These are phyloP conservation scores for Drosophila kanekoi DNA, from an alignment of 2,888 invertebrate species.

Conservation along the genomic window DNA sequence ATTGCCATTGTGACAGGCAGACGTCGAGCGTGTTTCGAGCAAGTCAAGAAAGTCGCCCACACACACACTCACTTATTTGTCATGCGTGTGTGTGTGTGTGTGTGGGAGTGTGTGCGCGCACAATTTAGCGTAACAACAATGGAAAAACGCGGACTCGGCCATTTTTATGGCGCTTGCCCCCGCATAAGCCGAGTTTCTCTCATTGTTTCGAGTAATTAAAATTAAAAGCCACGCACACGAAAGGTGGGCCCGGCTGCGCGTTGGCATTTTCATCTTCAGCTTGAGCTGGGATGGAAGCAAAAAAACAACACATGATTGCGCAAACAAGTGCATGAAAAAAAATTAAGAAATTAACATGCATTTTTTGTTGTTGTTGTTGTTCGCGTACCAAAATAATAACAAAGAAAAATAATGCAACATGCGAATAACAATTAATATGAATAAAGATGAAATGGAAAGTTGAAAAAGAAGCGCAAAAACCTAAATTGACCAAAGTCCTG, in stretches of 20 bases:
- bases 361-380: too few species aligned
- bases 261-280: constrained; percentile 6
- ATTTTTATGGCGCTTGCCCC: constrained; percentile 9
- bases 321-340: background rate
- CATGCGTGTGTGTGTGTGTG: background rate
- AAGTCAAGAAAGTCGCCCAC: constrained; percentile 32
- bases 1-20: constrained; percentile 63
- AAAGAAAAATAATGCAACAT: background rate
- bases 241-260: too few species aligned
- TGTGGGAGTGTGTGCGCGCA: constrained; percentile 3
- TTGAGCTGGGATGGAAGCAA: background rate
- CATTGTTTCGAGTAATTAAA: constrained; percentile 32
- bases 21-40: constrained; percentile 33
- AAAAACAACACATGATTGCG: background rate
- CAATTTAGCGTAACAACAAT: constrained; percentile 70
- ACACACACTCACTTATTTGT: constrained; percentile 8
- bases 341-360: too few species aligned
- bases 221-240: constrained; percentile 18
- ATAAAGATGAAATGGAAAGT: background rate
- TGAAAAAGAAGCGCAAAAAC: too few species aligned
- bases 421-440: background rate
- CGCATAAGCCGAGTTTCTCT: constrained; percentile 13
- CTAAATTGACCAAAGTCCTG: too few species aligned
- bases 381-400: background rate
- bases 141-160: constrained; percentile 32